Conservation (phyloP, 2,888 invertebrate genomes). For the Dascillus cervinus region DNA sequence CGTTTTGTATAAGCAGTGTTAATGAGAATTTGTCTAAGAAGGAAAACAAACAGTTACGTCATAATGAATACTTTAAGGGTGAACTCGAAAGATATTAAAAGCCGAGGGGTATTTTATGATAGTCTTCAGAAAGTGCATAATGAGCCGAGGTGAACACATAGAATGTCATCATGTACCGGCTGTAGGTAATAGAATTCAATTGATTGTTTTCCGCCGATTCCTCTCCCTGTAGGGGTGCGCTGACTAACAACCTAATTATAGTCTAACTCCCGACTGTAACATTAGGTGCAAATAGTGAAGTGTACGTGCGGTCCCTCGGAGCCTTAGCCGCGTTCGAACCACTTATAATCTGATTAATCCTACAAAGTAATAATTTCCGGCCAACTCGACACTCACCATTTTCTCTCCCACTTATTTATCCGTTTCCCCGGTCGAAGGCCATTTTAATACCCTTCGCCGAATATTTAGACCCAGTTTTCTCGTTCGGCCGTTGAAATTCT, state of each 20-base stretch:
- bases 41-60: constrained; percentile 12
- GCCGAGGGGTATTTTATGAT: too few relatives aligned
- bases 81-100: constrained; percentile 8
- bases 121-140: not conserved
- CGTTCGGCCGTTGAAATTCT: too few relatives aligned
- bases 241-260: constrained; percentile 23
- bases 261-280: constrained; percentile 17
- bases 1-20: constrained; percentile 27
- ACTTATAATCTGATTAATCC: constrained; percentile 39
- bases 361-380: constrained; percentile 37
- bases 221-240: constrained; percentile 12
- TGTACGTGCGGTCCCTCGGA: constrained; percentile 19
- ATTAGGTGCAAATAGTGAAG: constrained; percentile 25
- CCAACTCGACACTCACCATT: constrained; percentile 31
- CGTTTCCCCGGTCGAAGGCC: constrained; percentile 8
- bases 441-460: constrained; percentile 3
- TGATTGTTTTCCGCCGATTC: constrained; percentile 18
- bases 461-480: too few relatives aligned
- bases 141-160: not conserved
- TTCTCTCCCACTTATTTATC: constrained; percentile 19
- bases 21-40: constrained; percentile 26
- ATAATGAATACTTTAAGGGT: constrained; percentile 12
- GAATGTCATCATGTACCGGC: not conserved
- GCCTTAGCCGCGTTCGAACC: constrained; percentile 26
- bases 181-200: constrained; percentile 9